A percentile compares a stretch with the other conserved stretches of the same genome.
Conservation (phyloP, 2,797 vertebrate species). For the Sylvilagus floridanus region DNA sequence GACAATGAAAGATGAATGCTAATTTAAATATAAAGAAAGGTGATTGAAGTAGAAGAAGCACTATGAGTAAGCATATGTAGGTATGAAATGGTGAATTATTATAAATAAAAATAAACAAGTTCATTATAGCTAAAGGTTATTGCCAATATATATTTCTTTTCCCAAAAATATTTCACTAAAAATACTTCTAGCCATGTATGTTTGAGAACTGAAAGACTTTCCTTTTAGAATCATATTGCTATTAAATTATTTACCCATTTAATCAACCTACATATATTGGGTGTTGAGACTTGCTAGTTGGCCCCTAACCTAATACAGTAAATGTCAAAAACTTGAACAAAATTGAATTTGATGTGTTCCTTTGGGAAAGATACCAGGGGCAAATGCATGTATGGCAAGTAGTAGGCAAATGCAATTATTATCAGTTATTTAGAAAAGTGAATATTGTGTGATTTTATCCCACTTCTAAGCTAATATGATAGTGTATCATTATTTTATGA, state of each 20-base stretch:
- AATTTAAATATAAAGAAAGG: not conserved
- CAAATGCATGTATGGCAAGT: not conserved
- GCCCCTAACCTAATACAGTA: not conserved
- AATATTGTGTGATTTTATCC: not conserved
- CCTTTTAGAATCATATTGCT: not conserved
- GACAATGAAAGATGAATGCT: not conserved
- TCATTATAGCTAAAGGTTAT: not conserved
- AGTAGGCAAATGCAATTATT: not conserved
- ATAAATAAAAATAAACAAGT: not conserved
- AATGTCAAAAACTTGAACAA: not conserved
- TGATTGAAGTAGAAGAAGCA: not conserved
- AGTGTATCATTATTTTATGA: not conserved
- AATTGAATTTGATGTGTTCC: not conserved
- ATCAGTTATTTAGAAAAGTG: not conserved
- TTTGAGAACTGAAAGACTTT: not conserved
- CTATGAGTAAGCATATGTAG: not conserved
- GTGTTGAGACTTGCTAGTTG: not conserved
- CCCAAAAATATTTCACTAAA: not conserved
- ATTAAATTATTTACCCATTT: slow-evolving; percentile 11
- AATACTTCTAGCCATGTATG: not conserved
- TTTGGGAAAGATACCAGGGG: not conserved
- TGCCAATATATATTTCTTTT: not conserved
- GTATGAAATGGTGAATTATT: not conserved
- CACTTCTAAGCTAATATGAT: not conserved
- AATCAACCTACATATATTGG: not conserved